Evolutionary conservation across 1,140 invertebrate species (phyloP), one percentile per base, ranked within the genome.

Genomic region (Propsilocerus akamusi): DNA sequence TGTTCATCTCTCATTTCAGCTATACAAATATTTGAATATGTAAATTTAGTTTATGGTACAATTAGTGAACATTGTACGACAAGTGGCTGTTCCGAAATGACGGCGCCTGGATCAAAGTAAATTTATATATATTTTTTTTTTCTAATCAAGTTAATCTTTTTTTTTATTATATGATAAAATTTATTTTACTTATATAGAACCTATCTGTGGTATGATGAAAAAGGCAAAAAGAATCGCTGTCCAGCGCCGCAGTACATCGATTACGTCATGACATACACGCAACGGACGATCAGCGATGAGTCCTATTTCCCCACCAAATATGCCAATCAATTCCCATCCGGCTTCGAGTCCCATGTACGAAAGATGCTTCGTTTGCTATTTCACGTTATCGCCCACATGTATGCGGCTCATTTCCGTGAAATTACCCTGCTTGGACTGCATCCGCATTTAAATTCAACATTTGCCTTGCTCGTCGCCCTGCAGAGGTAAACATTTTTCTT

Each of bases 191-290:
- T 12, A 69, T 68, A 8, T 60, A 93, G 92, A 73, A 86, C 86
- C 62, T 98, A 96, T 77, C 77, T 91, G 60, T 98, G 93, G 94
- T 88, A 92, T 72, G 94, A 98, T 72, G 93, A 97, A 67, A 95
- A 94, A 71, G 93, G 94, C 46, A 97, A 97, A 73, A 97, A 97
- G 71, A 88, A 83, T 47, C 87, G 91, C 69, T 86, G 96, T 58
- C 85, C 93, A 54, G 93, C 93, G 53, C 91, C 93, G 54, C 93
- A 97, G 71, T 98, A 97, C 71, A 87, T 97, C 68, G 94, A 98
- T 72, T 97, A 94, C 73, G 91, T 96, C 61, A 97, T 97, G 88
- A 94, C 92, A 47, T 95, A 86, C 72, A 93, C 88, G 55, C 92
- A 97, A 68, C 93, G 93, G 72, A 94, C 89, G 57, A 83, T 97